These are phyloP conservation scores for Cyrtorhinus lividipennis DNA, from an alignment of 1,140 invertebrate genomes.

Conservation along the genomic window DNA sequence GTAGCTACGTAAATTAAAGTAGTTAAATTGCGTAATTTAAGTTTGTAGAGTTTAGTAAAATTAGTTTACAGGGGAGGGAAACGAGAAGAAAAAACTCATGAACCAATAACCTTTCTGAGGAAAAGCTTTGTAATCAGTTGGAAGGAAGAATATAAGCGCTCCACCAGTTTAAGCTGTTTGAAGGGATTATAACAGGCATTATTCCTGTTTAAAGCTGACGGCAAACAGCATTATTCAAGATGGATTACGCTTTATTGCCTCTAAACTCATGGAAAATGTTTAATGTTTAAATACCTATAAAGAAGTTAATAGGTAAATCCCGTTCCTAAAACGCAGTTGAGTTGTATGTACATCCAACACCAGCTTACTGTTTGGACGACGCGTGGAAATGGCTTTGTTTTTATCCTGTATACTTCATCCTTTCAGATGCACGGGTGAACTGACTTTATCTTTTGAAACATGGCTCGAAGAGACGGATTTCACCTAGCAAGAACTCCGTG, in stretches of 20 bases:
- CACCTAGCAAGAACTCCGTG: no score
- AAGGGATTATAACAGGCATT: conserved; percentile 1
- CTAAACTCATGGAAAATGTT: not conserved
- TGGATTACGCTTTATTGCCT: conserved; percentile 1
- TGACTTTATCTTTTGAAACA: no score
- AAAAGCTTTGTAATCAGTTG: not conserved
- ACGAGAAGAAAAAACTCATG: no score
- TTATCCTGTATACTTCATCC: no score
- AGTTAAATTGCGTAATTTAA: no score
- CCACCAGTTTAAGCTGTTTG: not conserved
- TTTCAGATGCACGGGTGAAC: no score
- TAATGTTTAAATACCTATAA: not conserved
- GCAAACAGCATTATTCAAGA: conserved; percentile 7
- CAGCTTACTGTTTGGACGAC: not conserved
- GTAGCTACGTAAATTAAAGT: no score
- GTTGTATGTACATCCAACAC: not conserved
- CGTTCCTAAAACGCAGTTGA: not conserved
- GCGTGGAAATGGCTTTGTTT: no score
- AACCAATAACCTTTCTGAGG: not conserved
- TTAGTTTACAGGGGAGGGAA: no score
- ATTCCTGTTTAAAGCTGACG: not conserved
- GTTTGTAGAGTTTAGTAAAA: no score
- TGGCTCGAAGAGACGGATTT: no score
- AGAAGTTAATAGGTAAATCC: not conserved
- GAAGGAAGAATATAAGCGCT: not conserved